phyloP scores from a whole-genome alignment of 2,113 vertebrate genomes.

The Corvus moneduloides region DNA sequence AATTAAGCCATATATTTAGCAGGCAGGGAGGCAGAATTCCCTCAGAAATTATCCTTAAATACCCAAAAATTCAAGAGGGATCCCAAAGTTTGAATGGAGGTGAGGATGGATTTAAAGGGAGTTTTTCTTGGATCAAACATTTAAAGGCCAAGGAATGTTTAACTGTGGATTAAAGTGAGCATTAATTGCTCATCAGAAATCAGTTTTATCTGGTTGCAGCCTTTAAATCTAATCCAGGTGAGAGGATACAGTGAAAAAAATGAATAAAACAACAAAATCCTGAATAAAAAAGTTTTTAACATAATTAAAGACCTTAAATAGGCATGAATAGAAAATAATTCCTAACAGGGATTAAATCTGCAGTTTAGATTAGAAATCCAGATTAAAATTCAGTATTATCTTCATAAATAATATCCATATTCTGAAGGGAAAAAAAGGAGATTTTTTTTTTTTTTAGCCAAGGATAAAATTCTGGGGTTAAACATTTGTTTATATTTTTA shows the following conservation, averaged over 20 bases:
- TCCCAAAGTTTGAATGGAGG: neutral
- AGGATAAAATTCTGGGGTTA: neutral
- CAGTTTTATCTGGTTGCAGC: neutral
- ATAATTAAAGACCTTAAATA: neutral
- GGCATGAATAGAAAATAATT: neutral
- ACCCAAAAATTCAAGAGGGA: neutral
- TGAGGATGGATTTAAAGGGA: neutral
- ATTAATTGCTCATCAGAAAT: neutral
- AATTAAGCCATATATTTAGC: neutral
- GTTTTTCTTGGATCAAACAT: neutral
- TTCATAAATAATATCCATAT: neutral
- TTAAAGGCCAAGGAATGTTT: neutral
- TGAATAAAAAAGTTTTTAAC: neutral
- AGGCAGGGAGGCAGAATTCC: neutral
- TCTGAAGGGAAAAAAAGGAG: neutral
- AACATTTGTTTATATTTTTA: neutral
- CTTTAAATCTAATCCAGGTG: neutral
- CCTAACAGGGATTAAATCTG: neutral
- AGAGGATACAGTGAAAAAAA: neutral
- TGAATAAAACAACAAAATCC: accelerated
- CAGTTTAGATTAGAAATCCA: neutral
- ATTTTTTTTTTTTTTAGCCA: neutral
- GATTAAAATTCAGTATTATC: neutral
- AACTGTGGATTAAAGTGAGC: neutral
- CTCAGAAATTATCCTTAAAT: neutral